Base-by-base conservation (phyloP, 1,140 invertebrate genomes). In the Drosophila dunni region DNA sequence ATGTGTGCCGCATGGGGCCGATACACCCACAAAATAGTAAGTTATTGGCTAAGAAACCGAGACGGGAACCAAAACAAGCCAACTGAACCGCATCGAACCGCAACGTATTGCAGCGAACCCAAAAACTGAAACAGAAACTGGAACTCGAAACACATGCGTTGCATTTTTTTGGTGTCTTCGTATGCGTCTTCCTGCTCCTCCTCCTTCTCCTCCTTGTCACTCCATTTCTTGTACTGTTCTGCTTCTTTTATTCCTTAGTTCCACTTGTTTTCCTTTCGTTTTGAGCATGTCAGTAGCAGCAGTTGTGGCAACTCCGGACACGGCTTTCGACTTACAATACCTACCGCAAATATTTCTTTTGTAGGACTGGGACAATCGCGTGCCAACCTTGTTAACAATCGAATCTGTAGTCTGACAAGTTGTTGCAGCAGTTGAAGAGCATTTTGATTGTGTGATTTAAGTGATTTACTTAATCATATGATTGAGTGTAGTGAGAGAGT, bases 331-430 rank as follows among this genome's bases (percentile, higher is more conserved):
- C 70, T 68, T 60, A 48, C 56, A 60, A 66, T 62, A 54, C 57
- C 38, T 44, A 40, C 64, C 64, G 70, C 70, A 68, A 73, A 61
- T 68, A 73, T 61, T 68, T 73, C 56, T 61, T 68, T 68, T 73
- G 64, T 61, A 34, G 24, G 54, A 33, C 13, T 9, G 60, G 58
- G 69, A 38, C 53, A 67, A 56, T 20, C 53, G 68, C 63, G 69
- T 17, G 53, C 69, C 66, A 72, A 29, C 42, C 13, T 13, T 46
- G 57, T 38, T 53, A 53, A 44, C 20, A 2, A 20, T 20, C 17
- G 17, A 20, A 20, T 0, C 17, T 20, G 17, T 20, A 20, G 1
- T 20, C 17, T 20, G 1, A 20, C 17, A 20, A 20, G 17, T 20
- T 20, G 17, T 20, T 20, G 1, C 17, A 17, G 17, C 17, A 17